phyloP scores from a whole-genome alignment of 1,140 invertebrate species.

The Macrobrachium nipponense region DNA sequence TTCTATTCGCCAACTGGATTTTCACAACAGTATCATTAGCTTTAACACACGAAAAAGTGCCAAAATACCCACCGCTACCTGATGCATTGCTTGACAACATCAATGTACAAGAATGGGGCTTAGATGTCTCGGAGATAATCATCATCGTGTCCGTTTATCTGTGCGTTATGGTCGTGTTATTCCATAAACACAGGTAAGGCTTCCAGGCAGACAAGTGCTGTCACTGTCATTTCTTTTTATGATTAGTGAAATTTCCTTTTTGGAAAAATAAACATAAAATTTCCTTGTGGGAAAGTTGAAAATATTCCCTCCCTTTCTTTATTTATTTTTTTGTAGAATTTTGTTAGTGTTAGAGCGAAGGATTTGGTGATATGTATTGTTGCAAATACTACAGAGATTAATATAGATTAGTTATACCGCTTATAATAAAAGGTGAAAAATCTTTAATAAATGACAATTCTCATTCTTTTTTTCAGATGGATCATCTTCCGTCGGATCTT shows the following conservation, averaged over 20 bases:
- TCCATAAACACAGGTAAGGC: slow-evolving; percentile 83
- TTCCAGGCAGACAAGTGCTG: not conserved
- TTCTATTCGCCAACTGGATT: slow-evolving; percentile 67
- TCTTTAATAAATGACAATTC: not conserved
- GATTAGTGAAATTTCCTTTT: too few relatives aligned
- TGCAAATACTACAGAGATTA: too few relatives aligned
- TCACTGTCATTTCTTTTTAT: not conserved
- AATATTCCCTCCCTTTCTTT: too few relatives aligned
- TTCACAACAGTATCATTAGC: slow-evolving; percentile 76
- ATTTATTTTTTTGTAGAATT: too few relatives aligned
- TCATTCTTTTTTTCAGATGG: slow-evolving; percentile 73
- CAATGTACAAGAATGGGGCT: slow-evolving; percentile 78
- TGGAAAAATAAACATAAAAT: too few relatives aligned
- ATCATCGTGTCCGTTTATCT: slow-evolving; percentile 83
- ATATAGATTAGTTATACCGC: too few relatives aligned
- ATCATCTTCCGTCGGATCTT: slow-evolving; percentile 86
- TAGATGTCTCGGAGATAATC: slow-evolving; percentile 85
- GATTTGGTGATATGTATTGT: too few relatives aligned
- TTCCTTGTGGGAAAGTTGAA: too few relatives aligned
- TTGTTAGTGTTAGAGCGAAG: too few relatives aligned
- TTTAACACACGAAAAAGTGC: slow-evolving; percentile 81
- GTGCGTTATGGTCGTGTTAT: slow-evolving; percentile 80
- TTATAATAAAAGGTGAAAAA: too few relatives aligned
- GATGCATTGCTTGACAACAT: slow-evolving; percentile 85
- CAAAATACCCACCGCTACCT: slow-evolving; percentile 81